Percentiles rank a stretch among this genome's conserved stretches.
These are phyloP conservation scores for Scrobipalpa atriplicella DNA, from an alignment of 2,888 invertebrate species.

Conservation along the genomic window DNA sequence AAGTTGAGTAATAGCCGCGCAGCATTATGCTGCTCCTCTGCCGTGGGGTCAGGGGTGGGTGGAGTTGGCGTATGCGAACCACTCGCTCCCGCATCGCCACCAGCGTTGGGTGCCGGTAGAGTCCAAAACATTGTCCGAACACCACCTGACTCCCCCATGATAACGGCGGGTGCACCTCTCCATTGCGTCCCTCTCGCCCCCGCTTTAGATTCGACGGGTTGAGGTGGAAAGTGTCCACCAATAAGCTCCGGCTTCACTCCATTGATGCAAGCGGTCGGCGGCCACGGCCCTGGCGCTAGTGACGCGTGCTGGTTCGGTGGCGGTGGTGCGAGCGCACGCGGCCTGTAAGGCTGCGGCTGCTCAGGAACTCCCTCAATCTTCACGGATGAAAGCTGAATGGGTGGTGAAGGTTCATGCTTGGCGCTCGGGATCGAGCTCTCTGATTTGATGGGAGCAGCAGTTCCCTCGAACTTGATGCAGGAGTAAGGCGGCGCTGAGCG, in stretches of 20 bases:
- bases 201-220: constrained; percentile 67
- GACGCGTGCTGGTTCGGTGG: constrained; percentile 69
- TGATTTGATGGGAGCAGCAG: constrained; percentile 59
- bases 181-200: constrained; percentile 71
- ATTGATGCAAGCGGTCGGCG: constrained; percentile 86
- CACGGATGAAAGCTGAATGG: constrained; percentile 72
- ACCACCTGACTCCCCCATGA: constrained; percentile 96
- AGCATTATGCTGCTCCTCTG: constrained; percentile 82
- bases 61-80: constrained; percentile 82
- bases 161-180: constrained; percentile 91
- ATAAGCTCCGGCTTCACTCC: constrained; percentile 93
- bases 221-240: constrained; percentile 82
- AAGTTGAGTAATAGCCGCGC: constrained; percentile 89
- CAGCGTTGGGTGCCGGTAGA: constrained; percentile 80
- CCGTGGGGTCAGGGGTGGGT: constrained; percentile 78
- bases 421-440: constrained; percentile 59
- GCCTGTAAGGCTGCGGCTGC: constrained; percentile 64
- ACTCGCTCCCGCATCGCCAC: constrained; percentile 76
- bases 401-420: constrained; percentile 59
- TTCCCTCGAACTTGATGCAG: constrained; percentile 84
- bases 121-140: constrained; percentile 89
- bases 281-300: constrained; percentile 77
- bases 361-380: constrained; percentile 69
- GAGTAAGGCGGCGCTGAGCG: constrained; percentile 82
- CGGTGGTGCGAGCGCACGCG: constrained; percentile 69